phyloP scores from a whole-genome alignment of 2,113 vertebrate species.

The Tor tambroides region DNA sequence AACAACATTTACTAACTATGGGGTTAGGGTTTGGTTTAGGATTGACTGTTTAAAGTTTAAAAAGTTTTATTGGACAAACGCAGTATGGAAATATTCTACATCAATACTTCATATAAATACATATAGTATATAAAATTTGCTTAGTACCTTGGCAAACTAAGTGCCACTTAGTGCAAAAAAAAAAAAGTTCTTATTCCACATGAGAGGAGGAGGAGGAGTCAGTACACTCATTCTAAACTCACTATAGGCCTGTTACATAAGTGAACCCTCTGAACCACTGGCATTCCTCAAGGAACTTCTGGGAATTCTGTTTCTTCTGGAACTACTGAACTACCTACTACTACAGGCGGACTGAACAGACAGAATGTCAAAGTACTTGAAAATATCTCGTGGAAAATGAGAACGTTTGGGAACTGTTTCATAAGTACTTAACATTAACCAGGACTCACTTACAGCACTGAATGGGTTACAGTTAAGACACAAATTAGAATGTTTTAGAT shows the following conservation, averaged over 20 bases:
- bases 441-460: neutral
- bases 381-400: neutral
- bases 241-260: slow-evolving; percentile 19
- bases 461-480: neutral
- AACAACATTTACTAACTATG: no score
- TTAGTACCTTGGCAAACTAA: neutral
- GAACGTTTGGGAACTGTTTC: neutral
- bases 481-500: neutral
- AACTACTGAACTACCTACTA: no score
- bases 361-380: neutral
- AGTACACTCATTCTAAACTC: slow-evolving; percentile 13
- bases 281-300: neutral
- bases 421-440: neutral
- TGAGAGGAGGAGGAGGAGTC: slow-evolving; percentile 12
- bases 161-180: no score
- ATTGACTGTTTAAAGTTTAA: neutral
- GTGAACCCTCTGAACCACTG: slow-evolving; percentile 31
- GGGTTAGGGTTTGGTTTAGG: neutral
- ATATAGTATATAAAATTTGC: neutral
- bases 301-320: neutral
- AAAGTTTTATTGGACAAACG: neutral
- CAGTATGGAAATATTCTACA: neutral
- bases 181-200: neutral
- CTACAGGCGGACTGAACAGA: neutral
- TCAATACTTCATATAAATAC: neutral